Conservation (phyloP, 2,797 vertebrate species). For the Mus minutoides region DNA sequence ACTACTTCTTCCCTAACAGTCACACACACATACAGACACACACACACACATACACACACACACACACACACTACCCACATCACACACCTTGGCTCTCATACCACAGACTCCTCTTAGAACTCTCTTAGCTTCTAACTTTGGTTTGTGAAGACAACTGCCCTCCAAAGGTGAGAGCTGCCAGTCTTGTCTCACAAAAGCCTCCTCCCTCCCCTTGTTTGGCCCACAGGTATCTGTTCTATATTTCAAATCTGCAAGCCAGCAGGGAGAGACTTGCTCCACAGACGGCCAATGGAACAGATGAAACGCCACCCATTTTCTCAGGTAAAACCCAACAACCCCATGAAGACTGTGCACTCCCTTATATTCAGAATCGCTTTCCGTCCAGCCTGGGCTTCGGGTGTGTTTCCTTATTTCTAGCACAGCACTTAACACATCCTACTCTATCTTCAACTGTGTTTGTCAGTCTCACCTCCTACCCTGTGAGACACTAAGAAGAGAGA, state of each 20-base stretch:
- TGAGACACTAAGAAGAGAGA: constrained; percentile 51
- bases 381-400: not conserved
- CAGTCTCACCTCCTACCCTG: constrained; percentile 14
- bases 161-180: not conserved
- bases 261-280: not conserved
- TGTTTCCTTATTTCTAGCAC: constrained; percentile 8
- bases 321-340: not conserved
- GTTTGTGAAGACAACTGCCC: not conserved
- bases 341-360: not conserved
- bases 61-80: not conserved
- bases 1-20: constrained; percentile 6
- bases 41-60: not conserved
- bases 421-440: not conserved
- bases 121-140: not conserved
- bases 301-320: not conserved
- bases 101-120: not conserved
- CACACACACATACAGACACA: not conserved
- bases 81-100: not conserved
- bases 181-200: not conserved
- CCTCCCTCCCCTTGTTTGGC: not conserved
- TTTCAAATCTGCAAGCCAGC: not conserved
- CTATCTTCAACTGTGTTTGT: constrained; percentile 32
- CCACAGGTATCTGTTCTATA: not conserved
- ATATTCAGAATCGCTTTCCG: not conserved
- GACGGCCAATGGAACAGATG: not conserved